Evolutionary conservation across 2,113 vertebrate species (phyloP), one percentile per base, ranked within the genome.

Genomic region (Cheilinus undulatus): DNA sequence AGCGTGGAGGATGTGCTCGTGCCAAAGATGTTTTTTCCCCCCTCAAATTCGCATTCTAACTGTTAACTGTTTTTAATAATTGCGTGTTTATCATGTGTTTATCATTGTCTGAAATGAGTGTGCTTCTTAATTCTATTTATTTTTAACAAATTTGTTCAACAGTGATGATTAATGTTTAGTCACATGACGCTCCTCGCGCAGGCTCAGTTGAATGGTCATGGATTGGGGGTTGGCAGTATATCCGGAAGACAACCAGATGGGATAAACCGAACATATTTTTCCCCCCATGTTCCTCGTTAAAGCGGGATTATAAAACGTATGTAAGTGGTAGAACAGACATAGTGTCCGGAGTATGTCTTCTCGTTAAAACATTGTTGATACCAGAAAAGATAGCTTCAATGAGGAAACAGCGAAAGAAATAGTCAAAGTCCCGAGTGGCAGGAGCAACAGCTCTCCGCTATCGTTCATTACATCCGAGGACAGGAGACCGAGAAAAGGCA

Each of bases 351-450:
- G 19, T 0, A 1, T 23, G 9, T 19, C 3, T 54, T 52, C 5
- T 64, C 36, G 7, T 0, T 49, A 0, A n/a, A 68, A 36, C 36
- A 24, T 17, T 3, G 24, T 36, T 58, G 0, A 6, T 2, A 5
- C 38, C 17, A 5, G 3, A 3, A 13, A 10, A 5, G 36, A n/a
- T n/a, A 15, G 58, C 38, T 14, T 80, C 56, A 42, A 87, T 89
- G 88, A 85, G 53, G 75, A 88, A 89, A 78, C 78, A 76, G 54
- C 88, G 88, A 1, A 89, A 83, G 73, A 87, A 90, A 75, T 76
- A 76, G 32, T 26, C 19, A 15, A 42, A 69, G 78, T 84, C 73
- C 73, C 26, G 32, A 3, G 46, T 62, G 63, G 50, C 61, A 49
- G 48, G 48, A 72, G 83, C 75, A 58, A 75, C 71, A 79, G 69